Percentiles rank a stretch among this genome's conserved stretches.
Evolutionary conservation across 2,888 invertebrate species (phyloP).

Genomic region (Rhimphoctona megacephalus): DNA sequence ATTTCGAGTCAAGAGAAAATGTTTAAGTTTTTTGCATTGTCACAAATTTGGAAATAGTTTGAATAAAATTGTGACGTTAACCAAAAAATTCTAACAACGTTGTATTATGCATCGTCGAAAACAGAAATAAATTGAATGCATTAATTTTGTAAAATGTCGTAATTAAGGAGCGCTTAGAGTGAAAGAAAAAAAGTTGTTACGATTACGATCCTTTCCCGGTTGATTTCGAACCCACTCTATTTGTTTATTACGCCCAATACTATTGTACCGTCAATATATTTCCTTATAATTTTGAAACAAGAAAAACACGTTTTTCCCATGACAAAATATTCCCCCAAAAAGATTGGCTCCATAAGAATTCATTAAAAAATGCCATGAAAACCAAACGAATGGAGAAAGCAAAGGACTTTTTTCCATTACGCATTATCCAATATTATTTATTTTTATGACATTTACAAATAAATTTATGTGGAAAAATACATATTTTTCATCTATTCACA

Average conservation of each 20-base stretch:
- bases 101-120: background rate
- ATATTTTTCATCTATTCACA: slow-evolving; percentile 3
- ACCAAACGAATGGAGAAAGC: slow-evolving; percentile 1
- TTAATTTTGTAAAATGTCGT: background rate
- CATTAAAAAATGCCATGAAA: slow-evolving; percentile 10
- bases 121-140: background rate
- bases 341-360: background rate
- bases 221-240: slow-evolving; percentile 13
- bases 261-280: background rate
- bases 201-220: background rate
- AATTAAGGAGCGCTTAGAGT: background rate
- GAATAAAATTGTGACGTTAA: too few species aligned
- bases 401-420: slow-evolving; percentile 7
- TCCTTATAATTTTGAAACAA: background rate
- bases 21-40: too few species aligned
- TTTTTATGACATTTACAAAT: slow-evolving; percentile 39
- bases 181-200: background rate
- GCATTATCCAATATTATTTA: slow-evolving; percentile 29
- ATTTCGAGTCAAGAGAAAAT: too few species aligned
- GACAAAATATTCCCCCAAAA: background rate
- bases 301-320: background rate
- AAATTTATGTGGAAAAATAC: slow-evolving; percentile 44
- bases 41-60: too few species aligned
- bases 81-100: too few species aligned
- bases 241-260: background rate